phyloP scores from a whole-genome alignment of 2,113 vertebrate species.

The Rhinoderma darwinii region DNA sequence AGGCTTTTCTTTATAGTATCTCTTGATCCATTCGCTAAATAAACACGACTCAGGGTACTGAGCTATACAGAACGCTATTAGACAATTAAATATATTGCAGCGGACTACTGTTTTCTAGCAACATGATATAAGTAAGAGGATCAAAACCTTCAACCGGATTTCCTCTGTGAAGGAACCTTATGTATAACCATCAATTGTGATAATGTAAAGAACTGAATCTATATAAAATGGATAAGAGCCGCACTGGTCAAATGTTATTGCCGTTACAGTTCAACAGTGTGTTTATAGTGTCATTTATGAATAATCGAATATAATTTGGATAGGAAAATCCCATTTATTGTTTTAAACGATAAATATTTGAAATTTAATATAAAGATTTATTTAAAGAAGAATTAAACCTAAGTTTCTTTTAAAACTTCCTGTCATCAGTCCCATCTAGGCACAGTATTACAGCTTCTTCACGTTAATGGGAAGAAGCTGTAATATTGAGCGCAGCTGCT shows the following conservation, averaged over 20 bases:
- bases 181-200: background rate
- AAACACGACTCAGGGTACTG: background rate
- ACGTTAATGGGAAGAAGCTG: no score
- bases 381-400: no score
- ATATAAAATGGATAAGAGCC: background rate
- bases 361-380: no score
- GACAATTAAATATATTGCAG: background rate
- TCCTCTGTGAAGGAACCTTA: background rate
- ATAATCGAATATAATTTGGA: background rate
- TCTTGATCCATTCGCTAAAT: background rate
- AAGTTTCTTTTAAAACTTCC: no score
- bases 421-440: no score
- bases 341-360: no score
- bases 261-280: background rate
- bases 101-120: background rate
- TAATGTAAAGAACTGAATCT: background rate
- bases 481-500: no score
- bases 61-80: background rate
- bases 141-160: background rate
- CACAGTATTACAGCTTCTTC: no score
- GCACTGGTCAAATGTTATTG: background rate
- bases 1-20: background rate
- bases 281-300: background rate
- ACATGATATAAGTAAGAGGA: background rate
- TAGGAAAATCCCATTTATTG: background rate